Base-by-base conservation (phyloP, 1,140 invertebrate genomes). In the Ridgeia piscesae region DNA sequence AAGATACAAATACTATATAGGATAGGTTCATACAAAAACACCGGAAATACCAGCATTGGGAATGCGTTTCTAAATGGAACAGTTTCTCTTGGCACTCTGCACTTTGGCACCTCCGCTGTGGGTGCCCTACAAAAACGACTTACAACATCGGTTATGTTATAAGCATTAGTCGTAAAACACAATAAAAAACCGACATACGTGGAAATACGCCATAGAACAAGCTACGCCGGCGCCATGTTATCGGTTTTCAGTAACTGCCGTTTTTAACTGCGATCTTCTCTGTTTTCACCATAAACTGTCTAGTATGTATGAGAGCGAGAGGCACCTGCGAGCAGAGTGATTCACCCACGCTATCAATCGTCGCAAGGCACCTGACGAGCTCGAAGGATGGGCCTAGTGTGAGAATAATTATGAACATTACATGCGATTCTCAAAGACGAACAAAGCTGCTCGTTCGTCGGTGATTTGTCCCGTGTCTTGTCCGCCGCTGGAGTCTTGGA, bases 331-430 rank as follows among this genome's bases (percentile, higher is more conserved):
- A 0, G 58, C 58, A 9, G 14, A 77, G 58, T 77, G 58, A 77
- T 21, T 77, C 58, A 77, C 58, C 8, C 58, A 27, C 58, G 58
- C 58, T 77, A 77, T 77, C 58, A 77, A 77, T 42, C 42, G 42
- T 42, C 42, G 42, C 42, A 42, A 77, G 2, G 58, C 58, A 9
- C 11, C 58, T 77, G 58, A 77, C 58, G 17, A 2, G 58, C 27
- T 21, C 58, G 58, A 21, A 31, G 58, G 58, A 77, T 9, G 58
- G 27, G 58, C 27, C 58, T 77, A 31, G 58, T 77, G 58, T 77
- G 58, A 77, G 27, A 77, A 77, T 77, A 77, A 77, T 77, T 77
- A 77, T 77, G 58, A 77, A 77, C 58, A 77, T 77, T 77, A 77
- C 58, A 77, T 77, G 58, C 58, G 58, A 77, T 27, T 77, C 58